Percentiles rank a stretch among this genome's conserved stretches.
Conservation (phyloP, 2,797 vertebrate species). For the Mus spretus region DNA sequence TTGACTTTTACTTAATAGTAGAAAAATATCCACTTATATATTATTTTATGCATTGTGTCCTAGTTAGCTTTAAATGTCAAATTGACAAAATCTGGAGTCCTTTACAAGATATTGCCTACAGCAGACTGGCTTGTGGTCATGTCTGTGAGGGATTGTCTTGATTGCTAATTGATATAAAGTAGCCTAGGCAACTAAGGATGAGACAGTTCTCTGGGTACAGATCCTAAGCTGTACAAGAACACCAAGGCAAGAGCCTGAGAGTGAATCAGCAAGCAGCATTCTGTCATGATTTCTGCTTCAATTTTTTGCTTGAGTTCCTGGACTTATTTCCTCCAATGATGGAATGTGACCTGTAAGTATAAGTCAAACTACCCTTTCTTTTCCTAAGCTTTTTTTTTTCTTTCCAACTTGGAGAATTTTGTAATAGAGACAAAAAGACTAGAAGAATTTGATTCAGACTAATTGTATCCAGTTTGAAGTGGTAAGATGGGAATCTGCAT, state of each 20-base stretch:
- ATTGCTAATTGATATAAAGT: not conserved
- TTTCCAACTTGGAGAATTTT: not conserved
- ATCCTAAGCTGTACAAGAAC: too few relatives aligned
- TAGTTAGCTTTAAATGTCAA: not conserved
- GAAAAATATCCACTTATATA: not conserved
- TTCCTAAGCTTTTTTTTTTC: not conserved
- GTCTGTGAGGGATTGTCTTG: not conserved
- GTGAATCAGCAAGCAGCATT: not conserved
- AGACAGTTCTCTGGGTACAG: not conserved
- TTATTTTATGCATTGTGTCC: not conserved
- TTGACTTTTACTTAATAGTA: constrained; percentile 27
- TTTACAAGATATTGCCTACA: not conserved
- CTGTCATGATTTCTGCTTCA: not conserved
- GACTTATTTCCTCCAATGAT: not conserved
- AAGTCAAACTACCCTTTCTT: not conserved
- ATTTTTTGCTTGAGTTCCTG: not conserved
- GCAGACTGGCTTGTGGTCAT: not conserved
- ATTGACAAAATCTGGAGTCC: not conserved
- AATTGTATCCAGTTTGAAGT: constrained; percentile 3
- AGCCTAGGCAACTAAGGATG: not conserved
- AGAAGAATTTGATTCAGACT: constrained; percentile 27
- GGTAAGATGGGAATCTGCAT: not conserved
- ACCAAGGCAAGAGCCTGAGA: not conserved
- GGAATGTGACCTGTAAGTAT: not conserved
- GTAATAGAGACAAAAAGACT: not conserved